Evolutionary conservation across 2,113 vertebrate species (phyloP), one percentile per base, ranked within the genome.

Genomic region (Tylochromis polylepis): DNA sequence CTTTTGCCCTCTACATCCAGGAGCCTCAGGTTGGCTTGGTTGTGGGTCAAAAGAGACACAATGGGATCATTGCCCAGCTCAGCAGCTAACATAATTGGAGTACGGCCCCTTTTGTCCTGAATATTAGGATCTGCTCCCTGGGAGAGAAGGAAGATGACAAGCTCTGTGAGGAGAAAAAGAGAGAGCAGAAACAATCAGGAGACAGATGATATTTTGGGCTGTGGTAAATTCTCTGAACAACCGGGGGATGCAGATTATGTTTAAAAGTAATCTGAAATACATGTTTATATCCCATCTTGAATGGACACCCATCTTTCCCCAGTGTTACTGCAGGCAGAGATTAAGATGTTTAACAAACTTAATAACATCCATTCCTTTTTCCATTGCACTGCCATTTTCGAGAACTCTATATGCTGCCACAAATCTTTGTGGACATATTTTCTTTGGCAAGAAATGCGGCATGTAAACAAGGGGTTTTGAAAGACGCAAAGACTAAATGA

Each of bases 1-100:
- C 99, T 97, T 97, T 97, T 98, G 65, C 98, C 97, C 88, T 98
- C 96, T 4, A 94, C 91, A 87, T 99, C 98, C 82, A 96, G 95
- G 62, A 96, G 91, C 3, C 88, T 96, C 96, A 99, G 95, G 75
- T 98, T 90, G 8, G 98, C 97, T 2, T 96, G 87, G 2, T 94
- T 96, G 85, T 97, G 93, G 31, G 88, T 96, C 90, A 99, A 60
- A 78, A 97, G 91, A 51, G 96, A 90, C 87, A 99, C 75, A 1
- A 97, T 91, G 9, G 93, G 9, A 11, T 97, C 95, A 11, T 97
- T 97, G 9, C 98, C 99, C 24, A 96, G 93, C 86, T 98, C 97
- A 2, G 98, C 97, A 2, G 99, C 98, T 41, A 96, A 95, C 98
- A 99, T 99, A 14, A 94, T 88, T 0, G 98, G 95, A 2, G 98